Percentiles rank a stretch among this genome's conserved stretches.
These are phyloP conservation scores for Lasioglossum albipes DNA, from an alignment of 1,140 invertebrate genomes.

Conservation along the genomic window DNA sequence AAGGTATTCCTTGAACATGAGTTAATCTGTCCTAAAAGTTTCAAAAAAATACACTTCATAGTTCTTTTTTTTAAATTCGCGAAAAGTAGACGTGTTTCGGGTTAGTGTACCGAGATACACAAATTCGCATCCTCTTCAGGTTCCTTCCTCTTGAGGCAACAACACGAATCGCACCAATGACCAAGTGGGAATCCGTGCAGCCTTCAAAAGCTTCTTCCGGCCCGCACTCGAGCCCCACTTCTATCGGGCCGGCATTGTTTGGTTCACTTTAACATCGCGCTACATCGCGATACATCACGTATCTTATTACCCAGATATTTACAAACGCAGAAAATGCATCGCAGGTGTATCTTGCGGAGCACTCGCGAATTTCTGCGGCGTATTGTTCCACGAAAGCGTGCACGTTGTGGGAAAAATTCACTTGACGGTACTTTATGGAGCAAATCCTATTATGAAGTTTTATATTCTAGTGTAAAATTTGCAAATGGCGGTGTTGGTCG, in stretches of 20 bases:
- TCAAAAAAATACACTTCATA: no score
- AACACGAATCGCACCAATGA: neutral
- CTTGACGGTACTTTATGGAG: no score
- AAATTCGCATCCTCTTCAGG: no score
- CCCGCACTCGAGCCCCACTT: neutral
- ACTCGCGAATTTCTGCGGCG: neutral
- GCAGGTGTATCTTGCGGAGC: neutral
- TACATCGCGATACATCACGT: neutral
- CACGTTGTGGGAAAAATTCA: neutral
- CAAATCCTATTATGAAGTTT: no score
- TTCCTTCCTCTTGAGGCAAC: neutral
- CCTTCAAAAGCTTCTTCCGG: neutral
- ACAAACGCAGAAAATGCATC: neutral
- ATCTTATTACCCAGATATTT: neutral
- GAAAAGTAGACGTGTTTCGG: no score
- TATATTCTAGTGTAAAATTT: no score
- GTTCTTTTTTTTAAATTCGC: no score
- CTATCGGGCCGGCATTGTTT: constrained; percentile 10
- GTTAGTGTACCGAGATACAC: no score
- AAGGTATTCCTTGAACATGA: no score
- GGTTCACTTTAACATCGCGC: neutral
- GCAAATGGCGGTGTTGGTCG: no score
- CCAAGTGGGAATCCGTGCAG: neutral
- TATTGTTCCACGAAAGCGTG: neutral
- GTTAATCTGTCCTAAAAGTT: no score